phyloP scores from a whole-genome alignment of 2,888 invertebrate genomes.

The Rhynchonema sp. region DNA sequence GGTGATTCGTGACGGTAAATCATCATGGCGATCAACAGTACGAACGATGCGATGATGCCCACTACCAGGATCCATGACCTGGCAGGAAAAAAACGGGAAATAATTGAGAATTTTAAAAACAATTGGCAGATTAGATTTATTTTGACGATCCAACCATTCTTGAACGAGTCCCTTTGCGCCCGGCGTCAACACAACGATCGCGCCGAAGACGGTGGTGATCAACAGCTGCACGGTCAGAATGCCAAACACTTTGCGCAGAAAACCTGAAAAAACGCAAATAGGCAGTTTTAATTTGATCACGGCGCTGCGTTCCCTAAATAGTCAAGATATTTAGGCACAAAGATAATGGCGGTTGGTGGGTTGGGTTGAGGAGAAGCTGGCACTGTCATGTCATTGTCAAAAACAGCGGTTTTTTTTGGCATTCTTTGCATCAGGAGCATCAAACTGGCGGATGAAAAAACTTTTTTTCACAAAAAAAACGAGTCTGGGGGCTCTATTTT shows the following conservation, averaged over 20 bases:
- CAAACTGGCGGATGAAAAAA: too few species aligned
- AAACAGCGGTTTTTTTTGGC: too few species aligned
- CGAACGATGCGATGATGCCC: constrained; percentile 39
- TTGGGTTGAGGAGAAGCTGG: not conserved
- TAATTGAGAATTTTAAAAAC: not conserved
- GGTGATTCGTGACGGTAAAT: constrained; percentile 56
- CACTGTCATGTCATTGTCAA: too few species aligned
- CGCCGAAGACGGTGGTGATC: constrained; percentile 40
- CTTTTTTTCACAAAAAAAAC: too few species aligned
- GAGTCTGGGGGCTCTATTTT: too few species aligned
- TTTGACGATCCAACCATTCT: constrained; percentile 15
- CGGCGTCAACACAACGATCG: constrained; percentile 29
- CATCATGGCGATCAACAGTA: constrained; percentile 47
- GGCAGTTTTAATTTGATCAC: not conserved
- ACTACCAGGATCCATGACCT: constrained; percentile 33
- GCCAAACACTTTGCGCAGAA: constrained; percentile 66
- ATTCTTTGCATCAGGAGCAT: too few species aligned
- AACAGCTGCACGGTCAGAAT: constrained; percentile 55
- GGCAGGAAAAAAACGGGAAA: constrained; percentile 15
- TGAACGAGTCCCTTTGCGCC: constrained; percentile 30
- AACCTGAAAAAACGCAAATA: constrained; percentile 34
- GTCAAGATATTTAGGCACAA: too few species aligned
- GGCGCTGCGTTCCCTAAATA: not conserved
- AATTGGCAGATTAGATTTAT: not conserved
- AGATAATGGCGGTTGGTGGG: too few species aligned